A percentile compares a stretch with the other conserved stretches of the same genome.
These are phyloP conservation scores for Diadophis punctatus DNA, from an alignment of 2,113 vertebrate genomes.

Conservation along the genomic window DNA sequence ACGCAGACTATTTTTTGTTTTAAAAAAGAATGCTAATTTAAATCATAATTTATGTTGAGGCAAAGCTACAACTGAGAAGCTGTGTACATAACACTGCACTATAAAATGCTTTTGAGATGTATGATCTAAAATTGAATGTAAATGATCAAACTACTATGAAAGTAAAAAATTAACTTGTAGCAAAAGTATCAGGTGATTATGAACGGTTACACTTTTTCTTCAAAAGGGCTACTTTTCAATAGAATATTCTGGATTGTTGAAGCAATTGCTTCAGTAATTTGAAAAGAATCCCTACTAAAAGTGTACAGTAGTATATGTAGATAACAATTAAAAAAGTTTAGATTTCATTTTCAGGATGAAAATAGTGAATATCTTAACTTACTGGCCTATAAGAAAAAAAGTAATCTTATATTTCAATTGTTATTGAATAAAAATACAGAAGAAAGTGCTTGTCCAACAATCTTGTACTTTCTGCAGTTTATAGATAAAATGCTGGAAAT, in stretches of 20 bases:
- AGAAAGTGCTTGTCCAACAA: background rate
- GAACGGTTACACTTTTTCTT: background rate
- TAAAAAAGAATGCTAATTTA: background rate
- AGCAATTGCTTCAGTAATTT: background rate
- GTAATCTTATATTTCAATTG: background rate
- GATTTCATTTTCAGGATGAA: background rate
- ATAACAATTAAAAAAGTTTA: background rate
- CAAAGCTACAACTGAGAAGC: background rate
- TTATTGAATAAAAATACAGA: background rate
- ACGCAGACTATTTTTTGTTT: background rate
- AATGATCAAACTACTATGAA: background rate
- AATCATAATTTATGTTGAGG: background rate
- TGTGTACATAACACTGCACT: background rate
- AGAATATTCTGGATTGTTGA: background rate
- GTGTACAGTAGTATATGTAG: background rate
- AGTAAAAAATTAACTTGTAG: background rate
- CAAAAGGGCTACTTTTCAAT: background rate
- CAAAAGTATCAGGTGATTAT: background rate
- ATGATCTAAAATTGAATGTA: background rate
- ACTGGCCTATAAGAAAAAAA: background rate
- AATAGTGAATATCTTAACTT: background rate
- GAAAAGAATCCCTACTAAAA: background rate
- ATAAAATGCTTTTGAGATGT: background rate
- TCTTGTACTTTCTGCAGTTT: background rate
- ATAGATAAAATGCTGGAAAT: background rate